These are phyloP conservation scores for Gastracanthus pulcherrimus DNA, from an alignment of 2,888 invertebrate species.

Conservation along the genomic window DNA sequence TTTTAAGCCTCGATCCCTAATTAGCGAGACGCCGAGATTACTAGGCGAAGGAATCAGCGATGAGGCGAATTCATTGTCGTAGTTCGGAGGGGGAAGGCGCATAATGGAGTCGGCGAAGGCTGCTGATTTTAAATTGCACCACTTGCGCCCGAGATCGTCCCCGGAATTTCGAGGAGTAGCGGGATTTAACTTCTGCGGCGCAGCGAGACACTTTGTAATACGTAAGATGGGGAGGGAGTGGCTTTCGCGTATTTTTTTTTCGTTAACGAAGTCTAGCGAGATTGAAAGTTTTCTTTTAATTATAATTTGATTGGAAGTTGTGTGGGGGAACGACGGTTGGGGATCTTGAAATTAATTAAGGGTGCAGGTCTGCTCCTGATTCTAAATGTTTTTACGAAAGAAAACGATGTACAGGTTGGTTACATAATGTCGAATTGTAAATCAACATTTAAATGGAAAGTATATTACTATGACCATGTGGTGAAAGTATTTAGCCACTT, in stretches of 20 bases:
- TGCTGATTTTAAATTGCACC: background rate
- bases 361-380: background rate
- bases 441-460: too few species aligned
- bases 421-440: too few species aligned
- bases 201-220: background rate
- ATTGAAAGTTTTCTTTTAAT: background rate
- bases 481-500: too few species aligned
- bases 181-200: background rate
- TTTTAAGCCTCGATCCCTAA: background rate
- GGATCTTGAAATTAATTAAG: background rate
- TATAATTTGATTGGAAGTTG: constrained; percentile 16
- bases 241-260: constrained; percentile 9
- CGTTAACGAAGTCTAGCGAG: background rate
- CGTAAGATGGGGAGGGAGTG: background rate
- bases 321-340: background rate
- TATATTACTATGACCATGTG: too few species aligned
- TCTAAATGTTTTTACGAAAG: background rate
- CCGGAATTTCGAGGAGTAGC: background rate
- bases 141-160: background rate
- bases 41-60: too few species aligned
- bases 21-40: background rate
- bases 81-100: background rate
- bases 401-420: too few species aligned
- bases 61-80: background rate
- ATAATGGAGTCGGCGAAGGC: constrained; percentile 7